Conservation (phyloP, 2,113 vertebrate genomes). For the Tetrao urogallus region DNA sequence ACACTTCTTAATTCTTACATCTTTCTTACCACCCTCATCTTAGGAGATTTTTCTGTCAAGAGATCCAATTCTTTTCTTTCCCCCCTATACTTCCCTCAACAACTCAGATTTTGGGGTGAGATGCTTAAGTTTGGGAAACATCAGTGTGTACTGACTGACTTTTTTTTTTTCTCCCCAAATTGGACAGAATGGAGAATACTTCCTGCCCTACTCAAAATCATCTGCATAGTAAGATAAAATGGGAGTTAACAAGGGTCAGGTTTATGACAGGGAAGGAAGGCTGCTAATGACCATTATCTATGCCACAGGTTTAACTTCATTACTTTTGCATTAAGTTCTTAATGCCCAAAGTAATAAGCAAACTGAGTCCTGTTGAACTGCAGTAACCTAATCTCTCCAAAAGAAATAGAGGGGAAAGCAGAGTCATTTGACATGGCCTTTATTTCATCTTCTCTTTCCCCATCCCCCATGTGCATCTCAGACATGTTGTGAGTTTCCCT, state of each 20-base stretch:
- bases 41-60: neutral
- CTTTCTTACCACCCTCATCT: neutral
- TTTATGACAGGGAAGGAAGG: conserved; percentile 63
- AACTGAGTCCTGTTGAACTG: conserved; percentile 38
- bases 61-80: neutral
- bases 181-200: neutral
- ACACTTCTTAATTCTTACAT: neutral
- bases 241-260: conserved; percentile 70
- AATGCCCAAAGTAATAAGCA: conserved; percentile 62
- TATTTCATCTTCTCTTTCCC: conserved; percentile 1
- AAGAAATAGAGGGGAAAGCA: conserved; percentile 19
- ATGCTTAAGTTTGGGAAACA: neutral
- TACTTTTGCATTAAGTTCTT: conserved; percentile 63
- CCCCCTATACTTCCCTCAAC: neutral
- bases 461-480: neutral
- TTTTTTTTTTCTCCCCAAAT: neutral
- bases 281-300: conserved; percentile 75
- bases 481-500: neutral
- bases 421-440: conserved; percentile 11
- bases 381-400: conserved; percentile 38
- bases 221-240: conserved; percentile 65
- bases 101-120: neutral
- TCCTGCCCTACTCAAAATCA: conserved; percentile 22
- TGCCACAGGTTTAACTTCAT: conserved; percentile 75
- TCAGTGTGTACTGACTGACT: neutral